Evolutionary conservation across 1,140 invertebrate species (phyloP), one percentile per base, ranked within the genome.

Genomic region (Eciton burchellii): DNA sequence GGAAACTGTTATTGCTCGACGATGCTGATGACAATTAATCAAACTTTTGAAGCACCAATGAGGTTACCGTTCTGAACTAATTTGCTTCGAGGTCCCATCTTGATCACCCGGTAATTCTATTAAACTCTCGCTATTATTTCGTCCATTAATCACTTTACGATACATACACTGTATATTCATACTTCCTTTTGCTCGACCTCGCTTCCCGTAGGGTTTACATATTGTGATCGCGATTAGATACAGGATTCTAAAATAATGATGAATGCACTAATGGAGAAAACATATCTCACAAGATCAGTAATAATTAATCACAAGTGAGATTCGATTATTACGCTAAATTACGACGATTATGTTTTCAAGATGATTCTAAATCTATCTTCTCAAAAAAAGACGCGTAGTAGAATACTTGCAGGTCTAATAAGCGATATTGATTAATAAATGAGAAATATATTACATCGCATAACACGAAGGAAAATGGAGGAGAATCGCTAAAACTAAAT

Each of bases 111-210:
- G 73, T 89, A 90, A 90, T 84, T 62, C 77, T 84, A 84, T 86
- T 89, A 88, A 90, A 85, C 89, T 77, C 72, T 9, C 63, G 52
- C 85, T 81, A 89, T 90, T 90, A 90, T 84, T 87, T 84, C 63
- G 59, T 26, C 56, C 89, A 81, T 90, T 89, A 86, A 90, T 90
- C 86, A 81, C 57, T 56, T 71, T 72, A 85, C 60, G 84, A 84
- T 84, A 62, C 52, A 45, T 19, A 47, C 60, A 2, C 21, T 3
- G 54, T 65, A 83, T 66, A 66, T 77, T 82, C 60, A 56, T 14
- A 29, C 65, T 83, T 77, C 66, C 81, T 79, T 79, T 35, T 52
- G 62, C n/a, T 35, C 60, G 16, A 11, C 26, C 68, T 62, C 68
- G 86, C 24, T 29, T 21, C 35, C 24, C n/a, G 8, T 41, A 68